Conservation (phyloP, 2,113 vertebrate genomes). For the Chroicocephalus ridibundus region DNA sequence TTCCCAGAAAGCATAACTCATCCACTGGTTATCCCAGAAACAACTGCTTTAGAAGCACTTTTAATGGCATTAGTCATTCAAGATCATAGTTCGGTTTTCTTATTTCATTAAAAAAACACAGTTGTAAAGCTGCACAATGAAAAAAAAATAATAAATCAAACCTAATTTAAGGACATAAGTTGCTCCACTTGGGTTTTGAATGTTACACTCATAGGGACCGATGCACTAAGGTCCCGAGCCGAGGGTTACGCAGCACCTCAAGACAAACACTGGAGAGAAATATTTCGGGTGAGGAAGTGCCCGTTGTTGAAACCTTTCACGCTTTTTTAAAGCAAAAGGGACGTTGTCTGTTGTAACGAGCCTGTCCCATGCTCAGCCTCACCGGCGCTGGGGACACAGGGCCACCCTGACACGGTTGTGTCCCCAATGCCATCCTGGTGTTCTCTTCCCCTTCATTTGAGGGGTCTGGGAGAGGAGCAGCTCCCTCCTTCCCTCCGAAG, state of each 20-base stretch:
- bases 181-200: background rate
- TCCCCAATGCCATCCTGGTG: fast-evolving
- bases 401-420: background rate
- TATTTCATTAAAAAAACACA: background rate
- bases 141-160: background rate
- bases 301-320: background rate
- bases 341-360: fast-evolving
- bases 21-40: background rate
- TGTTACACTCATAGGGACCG: fast-evolving
- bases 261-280: background rate
- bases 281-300: background rate
- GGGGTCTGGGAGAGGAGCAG: background rate
- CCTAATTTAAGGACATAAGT: background rate
- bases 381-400: no score
- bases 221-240: no score
- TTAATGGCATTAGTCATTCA: background rate
- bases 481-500: background rate
- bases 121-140: background rate
- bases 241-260: background rate
- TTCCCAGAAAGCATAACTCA: background rate
- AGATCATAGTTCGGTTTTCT: background rate
- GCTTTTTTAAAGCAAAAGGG: background rate
- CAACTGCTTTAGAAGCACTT: background rate
- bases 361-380: background rate
- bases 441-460: no score